Evolutionary conservation across 2,113 vertebrate species (phyloP).

Genomic region (Laterallus jamaicensis): DNA sequence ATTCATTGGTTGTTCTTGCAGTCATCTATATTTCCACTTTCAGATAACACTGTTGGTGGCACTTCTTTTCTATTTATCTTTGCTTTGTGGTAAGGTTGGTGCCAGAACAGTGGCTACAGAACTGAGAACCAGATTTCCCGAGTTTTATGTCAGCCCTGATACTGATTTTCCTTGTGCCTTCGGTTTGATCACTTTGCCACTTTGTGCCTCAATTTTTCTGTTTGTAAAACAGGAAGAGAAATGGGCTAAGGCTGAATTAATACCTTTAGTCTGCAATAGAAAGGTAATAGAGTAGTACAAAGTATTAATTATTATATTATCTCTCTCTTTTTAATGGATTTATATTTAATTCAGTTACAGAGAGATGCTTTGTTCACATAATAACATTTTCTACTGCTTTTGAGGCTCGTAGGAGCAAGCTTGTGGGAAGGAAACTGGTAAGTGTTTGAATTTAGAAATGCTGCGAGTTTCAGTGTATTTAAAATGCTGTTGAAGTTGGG

Average conservation of each 20-base stretch:
- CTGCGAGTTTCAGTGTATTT: constrained; percentile 65
- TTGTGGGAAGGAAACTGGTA: constrained; percentile 57
- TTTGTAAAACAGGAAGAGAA: constrained; percentile 33
- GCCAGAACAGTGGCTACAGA: background rate
- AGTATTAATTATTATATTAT: constrained; percentile 63
- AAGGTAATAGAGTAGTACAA: constrained; percentile 52
- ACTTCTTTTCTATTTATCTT: background rate
- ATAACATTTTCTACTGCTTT: constrained; percentile 57
- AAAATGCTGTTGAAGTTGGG: constrained; percentile 72
- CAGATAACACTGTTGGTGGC: background rate
- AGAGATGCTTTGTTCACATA: background rate
- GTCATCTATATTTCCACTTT: background rate
- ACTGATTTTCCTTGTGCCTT: background rate
- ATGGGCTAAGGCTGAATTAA: constrained; percentile 23
- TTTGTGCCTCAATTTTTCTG: background rate
- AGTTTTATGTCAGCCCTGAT: background rate
- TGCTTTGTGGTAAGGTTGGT: background rate
- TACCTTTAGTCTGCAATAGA: constrained; percentile 15
- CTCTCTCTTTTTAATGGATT: constrained; percentile 39
- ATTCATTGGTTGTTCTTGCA: background rate
- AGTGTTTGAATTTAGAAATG: constrained; percentile 72
- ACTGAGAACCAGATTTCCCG: background rate
- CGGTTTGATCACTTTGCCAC: background rate
- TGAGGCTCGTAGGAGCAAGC: constrained; percentile 53
- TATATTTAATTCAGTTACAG: constrained; percentile 58